A percentile compares a stretch with the other conserved stretches of the same genome.
phyloP scores from a whole-genome alignment of 2,113 vertebrate genomes.

The Pipa parva region DNA sequence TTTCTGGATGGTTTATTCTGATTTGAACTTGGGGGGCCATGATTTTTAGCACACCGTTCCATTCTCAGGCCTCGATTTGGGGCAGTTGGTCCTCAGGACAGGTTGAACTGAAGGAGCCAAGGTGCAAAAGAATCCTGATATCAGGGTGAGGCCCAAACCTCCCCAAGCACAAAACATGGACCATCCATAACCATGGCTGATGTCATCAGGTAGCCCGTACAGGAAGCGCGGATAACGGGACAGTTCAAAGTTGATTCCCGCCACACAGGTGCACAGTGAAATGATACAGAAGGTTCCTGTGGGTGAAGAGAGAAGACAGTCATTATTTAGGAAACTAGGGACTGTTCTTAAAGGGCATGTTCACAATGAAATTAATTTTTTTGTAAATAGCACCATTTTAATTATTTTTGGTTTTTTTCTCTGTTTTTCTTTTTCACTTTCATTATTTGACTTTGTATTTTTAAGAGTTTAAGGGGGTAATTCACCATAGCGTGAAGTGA shows the following conservation, averaged over 20 bases:
- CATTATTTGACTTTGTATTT: too few relatives aligned
- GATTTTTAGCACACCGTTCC: slow-evolving; percentile 89
- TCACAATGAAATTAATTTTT: too few relatives aligned
- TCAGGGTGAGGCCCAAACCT: slow-evolving; percentile 90
- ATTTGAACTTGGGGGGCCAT: neutral
- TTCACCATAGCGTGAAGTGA: too few relatives aligned
- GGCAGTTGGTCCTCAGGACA: slow-evolving; percentile 89
- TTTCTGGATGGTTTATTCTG: neutral
- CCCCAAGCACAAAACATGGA: slow-evolving; percentile 99
- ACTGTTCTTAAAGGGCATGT: too few relatives aligned
- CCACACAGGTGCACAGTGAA: slow-evolving; percentile 94
- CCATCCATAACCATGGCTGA: slow-evolving; percentile 96
- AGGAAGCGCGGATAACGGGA: slow-evolving; percentile 91
- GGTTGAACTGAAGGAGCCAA: slow-evolving; percentile 95
- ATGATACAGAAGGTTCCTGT: slow-evolving; percentile 98
- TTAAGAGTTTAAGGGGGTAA: too few relatives aligned
- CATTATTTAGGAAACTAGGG: too few relatives aligned
- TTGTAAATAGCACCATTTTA: too few relatives aligned
- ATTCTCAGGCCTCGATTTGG: slow-evolving; percentile 93
- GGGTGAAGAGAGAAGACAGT: slow-evolving; percentile 44
- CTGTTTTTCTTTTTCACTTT: too few relatives aligned
- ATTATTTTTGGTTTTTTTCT: too few relatives aligned
- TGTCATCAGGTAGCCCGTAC: slow-evolving; percentile 90
- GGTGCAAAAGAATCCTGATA: slow-evolving; percentile 96
- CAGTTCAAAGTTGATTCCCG: slow-evolving; percentile 96